phyloP scores from a whole-genome alignment of 2,888 invertebrate species.

The Aricia artaxerxes region DNA sequence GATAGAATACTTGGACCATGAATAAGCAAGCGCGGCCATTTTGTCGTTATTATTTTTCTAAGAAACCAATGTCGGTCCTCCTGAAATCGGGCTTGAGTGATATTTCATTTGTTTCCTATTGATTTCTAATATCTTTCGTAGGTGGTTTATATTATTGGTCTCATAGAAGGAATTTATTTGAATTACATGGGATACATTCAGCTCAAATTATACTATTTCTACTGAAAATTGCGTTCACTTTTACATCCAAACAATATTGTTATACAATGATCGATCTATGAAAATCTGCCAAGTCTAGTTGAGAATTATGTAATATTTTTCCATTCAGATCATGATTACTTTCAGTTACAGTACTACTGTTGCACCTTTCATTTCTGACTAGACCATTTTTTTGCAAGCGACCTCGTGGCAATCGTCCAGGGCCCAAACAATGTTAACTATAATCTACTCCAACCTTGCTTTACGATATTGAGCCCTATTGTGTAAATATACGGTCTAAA shows the following conservation, averaged over 20 bases:
- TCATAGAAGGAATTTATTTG: background rate
- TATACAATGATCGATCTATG: background rate
- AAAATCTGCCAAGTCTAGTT: background rate
- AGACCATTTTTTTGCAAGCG: conserved; percentile 62
- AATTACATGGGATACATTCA: too few species aligned
- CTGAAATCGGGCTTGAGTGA: conserved; percentile 26
- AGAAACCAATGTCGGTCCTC: conserved; percentile 31
- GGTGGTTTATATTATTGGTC: background rate
- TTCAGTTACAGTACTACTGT: conserved; percentile 41
- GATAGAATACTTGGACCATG: conserved; percentile 71
- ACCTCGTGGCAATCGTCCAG: conserved; percentile 68
- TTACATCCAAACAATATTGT: background rate
- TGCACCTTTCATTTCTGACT: conserved; percentile 65
- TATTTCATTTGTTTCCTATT: conserved; percentile 45
- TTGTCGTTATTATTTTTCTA: conserved; percentile 49
- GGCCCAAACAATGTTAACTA: conserved; percentile 47
- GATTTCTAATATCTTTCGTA: conserved; percentile 1
- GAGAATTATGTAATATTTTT: background rate
- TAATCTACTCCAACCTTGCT: conserved; percentile 34
- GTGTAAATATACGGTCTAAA: conserved; percentile 42
- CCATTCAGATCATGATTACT: background rate
- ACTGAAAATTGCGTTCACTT: background rate
- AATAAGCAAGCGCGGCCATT: conserved; percentile 49
- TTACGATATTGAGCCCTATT: conserved; percentile 47
- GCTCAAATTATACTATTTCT: background rate